These are phyloP conservation scores for Platichthys stellatus DNA, from an alignment of 2,113 vertebrate genomes.

Conservation along the genomic window DNA sequence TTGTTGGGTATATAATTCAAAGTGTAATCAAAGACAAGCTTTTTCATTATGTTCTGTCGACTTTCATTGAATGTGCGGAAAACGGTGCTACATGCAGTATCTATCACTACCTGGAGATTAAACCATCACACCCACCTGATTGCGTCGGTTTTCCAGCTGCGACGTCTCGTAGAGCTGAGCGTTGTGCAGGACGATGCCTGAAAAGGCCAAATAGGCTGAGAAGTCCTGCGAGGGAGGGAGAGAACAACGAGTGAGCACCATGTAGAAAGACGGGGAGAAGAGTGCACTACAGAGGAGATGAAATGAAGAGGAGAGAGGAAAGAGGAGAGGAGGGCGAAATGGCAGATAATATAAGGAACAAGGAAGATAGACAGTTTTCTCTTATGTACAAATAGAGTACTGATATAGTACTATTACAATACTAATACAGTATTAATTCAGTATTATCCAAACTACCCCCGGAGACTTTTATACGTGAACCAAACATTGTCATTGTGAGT, in stretches of 20 bases:
- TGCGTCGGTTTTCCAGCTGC: constrained; percentile 93
- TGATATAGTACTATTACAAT: not conserved
- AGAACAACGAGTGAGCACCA: constrained; percentile 1
- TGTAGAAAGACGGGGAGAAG: not conserved
- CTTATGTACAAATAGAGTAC: not conserved
- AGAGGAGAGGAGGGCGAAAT: not conserved
- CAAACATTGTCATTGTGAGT: not conserved
- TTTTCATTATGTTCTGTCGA: too few species aligned
- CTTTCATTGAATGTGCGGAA: too few species aligned
- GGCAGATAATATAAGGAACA: constrained; percentile 10
- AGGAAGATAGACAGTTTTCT: constrained; percentile 4
- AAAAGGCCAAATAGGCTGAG: constrained; percentile 94
- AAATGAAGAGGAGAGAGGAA: not conserved
- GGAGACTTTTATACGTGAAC: too few species aligned
- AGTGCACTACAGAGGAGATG: not conserved
- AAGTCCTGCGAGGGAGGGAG: constrained; percentile 86
- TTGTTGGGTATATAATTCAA: too few species aligned
- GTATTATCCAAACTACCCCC: not conserved
- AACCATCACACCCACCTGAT: constrained; percentile 84
- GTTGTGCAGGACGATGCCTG: constrained; percentile 97
- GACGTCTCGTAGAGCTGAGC: constrained; percentile 96
- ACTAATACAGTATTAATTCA: not conserved
- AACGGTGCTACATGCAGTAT: too few species aligned
- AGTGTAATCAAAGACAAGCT: not conserved
- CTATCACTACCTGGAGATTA: too few species aligned